Evolutionary conservation across 2,888 invertebrate genomes (phyloP).

Genomic region (Hydraecia micacea): DNA sequence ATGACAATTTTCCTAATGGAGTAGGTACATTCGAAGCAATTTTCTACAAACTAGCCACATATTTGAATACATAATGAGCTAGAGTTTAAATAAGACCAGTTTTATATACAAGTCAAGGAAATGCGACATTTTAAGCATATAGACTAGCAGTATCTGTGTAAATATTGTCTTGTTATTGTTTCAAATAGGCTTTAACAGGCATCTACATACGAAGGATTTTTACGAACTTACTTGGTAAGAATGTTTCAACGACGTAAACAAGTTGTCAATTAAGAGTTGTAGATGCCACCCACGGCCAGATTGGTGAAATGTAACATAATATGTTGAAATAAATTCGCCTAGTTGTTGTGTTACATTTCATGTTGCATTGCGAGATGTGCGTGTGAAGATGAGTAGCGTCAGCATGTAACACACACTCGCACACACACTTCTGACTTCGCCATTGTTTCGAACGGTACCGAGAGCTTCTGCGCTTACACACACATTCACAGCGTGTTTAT

Average conservation of each 20-base stretch:
- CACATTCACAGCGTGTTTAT: no score
- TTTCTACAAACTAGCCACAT: slow-evolving; percentile 27
- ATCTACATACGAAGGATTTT: neutral
- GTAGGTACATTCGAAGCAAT: neutral
- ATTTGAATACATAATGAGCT: slow-evolving; percentile 10
- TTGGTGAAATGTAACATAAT: neutral
- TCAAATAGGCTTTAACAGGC: neutral
- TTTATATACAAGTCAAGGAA: slow-evolving; percentile 20
- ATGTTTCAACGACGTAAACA: neutral
- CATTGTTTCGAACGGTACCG: no score
- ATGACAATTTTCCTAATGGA: neutral
- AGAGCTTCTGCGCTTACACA: no score
- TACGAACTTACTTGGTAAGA: neutral
- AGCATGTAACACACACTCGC: no score
- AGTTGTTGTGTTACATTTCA: neutral
- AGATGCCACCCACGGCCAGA: neutral
- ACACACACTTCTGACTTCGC: no score
- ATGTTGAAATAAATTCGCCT: neutral
- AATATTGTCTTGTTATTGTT: neutral
- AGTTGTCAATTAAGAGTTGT: no score
- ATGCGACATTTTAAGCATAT: neutral
- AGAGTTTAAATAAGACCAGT: slow-evolving; percentile 15
- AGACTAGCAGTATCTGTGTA: neutral
- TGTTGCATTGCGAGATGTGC: neutral
- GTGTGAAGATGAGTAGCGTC: no score